Evolutionary conservation across 2,888 invertebrate species (phyloP).

Genomic region (Xanthia icteritia): DNA sequence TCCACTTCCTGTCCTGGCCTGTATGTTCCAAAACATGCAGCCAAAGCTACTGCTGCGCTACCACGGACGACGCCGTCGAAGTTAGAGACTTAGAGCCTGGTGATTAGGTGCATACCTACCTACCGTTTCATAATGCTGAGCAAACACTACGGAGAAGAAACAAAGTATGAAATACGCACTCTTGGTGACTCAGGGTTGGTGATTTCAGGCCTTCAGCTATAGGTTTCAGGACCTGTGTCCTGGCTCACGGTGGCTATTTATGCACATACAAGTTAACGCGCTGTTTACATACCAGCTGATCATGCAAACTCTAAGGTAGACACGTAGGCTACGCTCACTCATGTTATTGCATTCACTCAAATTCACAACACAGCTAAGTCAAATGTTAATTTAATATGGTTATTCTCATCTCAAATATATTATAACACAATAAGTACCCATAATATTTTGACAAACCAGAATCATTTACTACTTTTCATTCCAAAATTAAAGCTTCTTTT

Average conservation of each 20-base stretch:
- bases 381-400: neutral
- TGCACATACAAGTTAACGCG: neutral
- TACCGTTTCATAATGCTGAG: no score
- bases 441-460: neutral
- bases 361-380: neutral
- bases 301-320: no score
- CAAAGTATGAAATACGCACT: no score
- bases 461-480: slow-evolving; percentile 4
- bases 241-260: neutral
- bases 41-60: no score
- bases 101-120: no score
- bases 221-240: neutral
- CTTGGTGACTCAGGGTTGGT: no score
- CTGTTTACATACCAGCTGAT: neutral
- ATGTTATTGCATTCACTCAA: neutral
- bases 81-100: no score
- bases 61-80: no score
- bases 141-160: no score
- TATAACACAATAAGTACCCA: neutral
- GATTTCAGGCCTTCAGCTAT: neutral
- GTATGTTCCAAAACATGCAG: no score
- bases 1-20: no score
- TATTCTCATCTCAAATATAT: neutral
- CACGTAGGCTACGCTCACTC: neutral
- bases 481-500: neutral